Conservation (phyloP, 2,888 invertebrate genomes). For the Pyrrhosoma nymphula region DNA sequence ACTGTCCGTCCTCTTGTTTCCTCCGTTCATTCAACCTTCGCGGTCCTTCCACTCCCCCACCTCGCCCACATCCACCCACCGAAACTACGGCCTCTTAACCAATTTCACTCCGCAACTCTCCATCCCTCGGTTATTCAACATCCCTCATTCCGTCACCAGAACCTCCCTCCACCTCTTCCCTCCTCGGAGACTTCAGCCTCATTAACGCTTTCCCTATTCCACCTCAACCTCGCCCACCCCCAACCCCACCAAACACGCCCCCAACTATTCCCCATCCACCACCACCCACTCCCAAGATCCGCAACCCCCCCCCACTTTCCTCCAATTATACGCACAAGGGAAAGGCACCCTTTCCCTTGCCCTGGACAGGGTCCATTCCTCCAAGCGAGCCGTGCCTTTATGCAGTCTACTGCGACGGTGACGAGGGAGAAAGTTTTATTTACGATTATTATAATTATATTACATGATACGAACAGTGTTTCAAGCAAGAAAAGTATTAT, state of each 20-base stretch:
- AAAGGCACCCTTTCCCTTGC: no score
- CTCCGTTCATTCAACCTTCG: background rate
- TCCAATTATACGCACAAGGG: background rate
- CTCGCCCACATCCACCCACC: background rate
- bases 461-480: no score
- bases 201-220: background rate
- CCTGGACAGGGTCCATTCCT: no score
- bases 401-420: no score
- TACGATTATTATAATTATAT: no score
- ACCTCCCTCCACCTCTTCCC: no score
- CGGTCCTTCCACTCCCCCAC: background rate
- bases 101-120: conserved; percentile 7
- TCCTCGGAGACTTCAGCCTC: background rate
- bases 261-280: no score
- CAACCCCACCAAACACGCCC: no score
- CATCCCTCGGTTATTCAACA: background rate
- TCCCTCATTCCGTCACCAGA: background rate
- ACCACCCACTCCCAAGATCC: background rate
- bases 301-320: background rate
- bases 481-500: no score
- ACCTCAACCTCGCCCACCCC: no score
- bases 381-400: no score
- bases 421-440: no score
- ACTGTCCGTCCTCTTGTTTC: background rate
- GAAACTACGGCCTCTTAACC: background rate